Evolutionary conservation across 2,888 invertebrate genomes (phyloP), one percentile per base, ranked within the genome.

Genomic region (Heliconius ethilla): DNA sequence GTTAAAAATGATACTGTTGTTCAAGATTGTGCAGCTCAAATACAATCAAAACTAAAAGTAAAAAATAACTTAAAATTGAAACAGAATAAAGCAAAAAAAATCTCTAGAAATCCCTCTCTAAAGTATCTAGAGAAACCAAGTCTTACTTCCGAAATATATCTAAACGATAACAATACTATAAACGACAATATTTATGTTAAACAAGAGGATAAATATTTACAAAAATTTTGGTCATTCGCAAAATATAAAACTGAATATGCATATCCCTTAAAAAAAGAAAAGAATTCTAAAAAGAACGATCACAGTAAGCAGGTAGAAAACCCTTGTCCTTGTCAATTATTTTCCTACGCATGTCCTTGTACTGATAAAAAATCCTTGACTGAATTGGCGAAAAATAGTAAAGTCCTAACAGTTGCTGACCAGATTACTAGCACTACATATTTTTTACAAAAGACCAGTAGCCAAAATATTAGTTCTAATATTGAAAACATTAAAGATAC

Each of bases 301-400:
- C 85, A 81, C 37, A 86, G 85, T 2, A 88, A 88, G 76, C 87
- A 86, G 18, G 87, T 82, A 7, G 89, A 90, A 82, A 86, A 91
- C 78, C 91, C 91, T 7, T 92, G 92, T 80, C 91, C 92, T 0
- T 91, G 92, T 82, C 91, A 92, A 84, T 83, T 92, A 78, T 92
- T 92, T 85, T 91, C 91, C 9, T 91, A 91, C 78, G 87, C 89
- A 22, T 92, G 91, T 80, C 89, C 91, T 63, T 93, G 92, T 81
- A 86, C 86, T 3, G 87, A 83, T 75, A 79, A 83, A 78, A 83
- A 83, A 29, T 83, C 83, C 15, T 75, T 82, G 18, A 83, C 84
- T 55, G 79, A 83, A 76, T 63, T 83, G 37, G 82, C 83, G 15
- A 83, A 81, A 75, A 83, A 81, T 78, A 81, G 81, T 74, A 84